Percentiles rank a stretch among this genome's conserved stretches.
Evolutionary conservation across 2,113 vertebrate genomes (phyloP).

Genomic region (Brachyhypopomus gauderio): DNA sequence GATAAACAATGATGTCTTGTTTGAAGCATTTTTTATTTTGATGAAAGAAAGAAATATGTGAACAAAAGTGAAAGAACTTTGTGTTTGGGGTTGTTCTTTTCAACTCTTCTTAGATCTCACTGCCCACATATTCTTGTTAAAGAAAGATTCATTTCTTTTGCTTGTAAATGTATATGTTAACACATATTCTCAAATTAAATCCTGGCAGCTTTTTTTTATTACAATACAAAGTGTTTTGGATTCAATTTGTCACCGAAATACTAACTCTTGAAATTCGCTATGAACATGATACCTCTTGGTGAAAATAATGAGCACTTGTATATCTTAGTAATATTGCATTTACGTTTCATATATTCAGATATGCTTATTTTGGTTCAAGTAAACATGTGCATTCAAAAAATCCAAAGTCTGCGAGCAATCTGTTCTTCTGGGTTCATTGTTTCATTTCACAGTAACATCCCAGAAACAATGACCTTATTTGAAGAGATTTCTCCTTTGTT

Average conservation of each 20-base stretch:
- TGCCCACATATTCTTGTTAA: constrained; percentile 13
- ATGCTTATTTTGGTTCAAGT: constrained; percentile 51
- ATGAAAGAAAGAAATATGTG: not conserved
- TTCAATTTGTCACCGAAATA: not conserved
- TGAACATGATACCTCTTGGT: not conserved
- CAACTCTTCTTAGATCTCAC: not conserved
- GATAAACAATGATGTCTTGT: not conserved
- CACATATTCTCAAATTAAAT: constrained; percentile 31
- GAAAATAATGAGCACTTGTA: not conserved
- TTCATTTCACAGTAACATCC: not conserved
- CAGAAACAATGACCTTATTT: not conserved
- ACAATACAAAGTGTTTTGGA: not conserved
- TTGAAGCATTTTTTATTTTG: not conserved
- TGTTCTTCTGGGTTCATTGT: constrained; percentile 15
- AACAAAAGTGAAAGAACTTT: constrained; percentile 10
- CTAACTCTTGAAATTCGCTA: not conserved
- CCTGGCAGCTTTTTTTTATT: constrained; percentile 46
- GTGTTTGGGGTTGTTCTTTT: constrained; percentile 22
- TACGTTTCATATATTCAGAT: not conserved
- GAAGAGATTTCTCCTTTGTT: constrained; percentile 12
- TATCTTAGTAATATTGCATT: not conserved
- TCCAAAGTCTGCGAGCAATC: not conserved
- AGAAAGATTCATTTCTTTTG: constrained; percentile 30
- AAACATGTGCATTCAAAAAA: constrained; percentile 30
- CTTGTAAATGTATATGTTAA: constrained; percentile 26